Conservation (phyloP, 2,113 vertebrate species). For the Talpa occidentalis region DNA sequence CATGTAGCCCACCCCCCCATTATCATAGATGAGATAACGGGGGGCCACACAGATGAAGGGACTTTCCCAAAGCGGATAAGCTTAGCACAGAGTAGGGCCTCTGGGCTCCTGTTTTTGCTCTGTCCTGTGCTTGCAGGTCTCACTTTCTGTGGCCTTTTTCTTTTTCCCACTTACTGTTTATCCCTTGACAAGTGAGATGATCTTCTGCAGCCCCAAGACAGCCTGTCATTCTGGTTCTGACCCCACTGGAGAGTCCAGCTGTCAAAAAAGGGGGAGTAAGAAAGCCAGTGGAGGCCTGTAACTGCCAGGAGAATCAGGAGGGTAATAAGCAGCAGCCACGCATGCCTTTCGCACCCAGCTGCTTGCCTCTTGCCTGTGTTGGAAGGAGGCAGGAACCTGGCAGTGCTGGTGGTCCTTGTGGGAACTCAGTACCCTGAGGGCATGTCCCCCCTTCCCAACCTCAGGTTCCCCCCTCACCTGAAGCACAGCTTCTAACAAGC, state of each 20-base stretch:
- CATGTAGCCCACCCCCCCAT: too few species aligned
- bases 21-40: neutral
- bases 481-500: neutral
- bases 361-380: neutral
- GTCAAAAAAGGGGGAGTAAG: neutral
- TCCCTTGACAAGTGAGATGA: neutral
- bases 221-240: neutral
- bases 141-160: neutral
- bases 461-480: neutral
- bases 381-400: neutral
- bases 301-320: neutral
- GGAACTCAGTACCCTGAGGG: neutral
- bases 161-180: neutral
- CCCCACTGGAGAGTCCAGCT: too few species aligned
- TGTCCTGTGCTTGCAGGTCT: fast-evolving
- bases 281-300: neutral
- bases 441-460: neutral
- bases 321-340: fast-evolving
- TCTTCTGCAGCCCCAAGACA: neutral
- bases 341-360: neutral
- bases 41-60: neutral
- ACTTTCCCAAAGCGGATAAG: neutral
- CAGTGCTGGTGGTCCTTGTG: neutral
- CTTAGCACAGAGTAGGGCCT: neutral
- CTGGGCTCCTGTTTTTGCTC: neutral